These are phyloP conservation scores for Mormyrus proboscirostris DNA, from an alignment of 2,797 vertebrate species.

Conservation along the genomic window DNA sequence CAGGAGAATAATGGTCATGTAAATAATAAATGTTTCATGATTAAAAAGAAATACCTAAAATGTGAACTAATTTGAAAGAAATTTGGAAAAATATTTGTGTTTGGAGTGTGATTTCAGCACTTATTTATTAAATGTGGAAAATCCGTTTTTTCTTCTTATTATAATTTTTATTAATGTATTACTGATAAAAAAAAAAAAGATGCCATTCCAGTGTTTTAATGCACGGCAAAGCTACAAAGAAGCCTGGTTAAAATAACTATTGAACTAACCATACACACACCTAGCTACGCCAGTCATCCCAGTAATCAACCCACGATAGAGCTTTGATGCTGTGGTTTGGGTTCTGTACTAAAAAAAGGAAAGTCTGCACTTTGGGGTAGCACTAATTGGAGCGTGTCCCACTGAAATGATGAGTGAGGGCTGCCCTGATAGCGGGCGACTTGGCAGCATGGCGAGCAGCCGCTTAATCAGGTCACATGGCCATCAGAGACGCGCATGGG, in stretches of 20 bases:
- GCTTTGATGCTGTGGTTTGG: not conserved
- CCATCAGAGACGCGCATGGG: not conserved
- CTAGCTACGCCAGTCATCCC: not conserved
- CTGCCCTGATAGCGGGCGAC: not conserved
- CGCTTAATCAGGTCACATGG: not conserved
- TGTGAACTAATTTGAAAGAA: not conserved
- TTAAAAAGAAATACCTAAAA: not conserved
- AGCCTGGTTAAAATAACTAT: not conserved
- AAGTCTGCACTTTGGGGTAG: not conserved
- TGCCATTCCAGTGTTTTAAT: not conserved
- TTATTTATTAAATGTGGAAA: not conserved
- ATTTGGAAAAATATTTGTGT: not conserved
- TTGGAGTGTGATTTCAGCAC: not conserved
- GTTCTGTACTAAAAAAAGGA: not conserved
- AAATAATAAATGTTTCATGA: not conserved
- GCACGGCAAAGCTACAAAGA: not conserved
- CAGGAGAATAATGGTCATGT: not conserved
- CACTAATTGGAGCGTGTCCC: not conserved
- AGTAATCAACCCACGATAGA: not conserved
- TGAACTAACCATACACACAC: not conserved
- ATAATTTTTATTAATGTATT: not conserved
- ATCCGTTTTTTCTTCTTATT: not conserved
- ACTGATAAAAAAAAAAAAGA: not conserved
- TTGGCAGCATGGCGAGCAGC: not conserved
- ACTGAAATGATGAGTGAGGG: constrained; percentile 1